These are phyloP conservation scores for Glomeris marginata DNA, from an alignment of 2,888 invertebrate species.

Conservation along the genomic window DNA sequence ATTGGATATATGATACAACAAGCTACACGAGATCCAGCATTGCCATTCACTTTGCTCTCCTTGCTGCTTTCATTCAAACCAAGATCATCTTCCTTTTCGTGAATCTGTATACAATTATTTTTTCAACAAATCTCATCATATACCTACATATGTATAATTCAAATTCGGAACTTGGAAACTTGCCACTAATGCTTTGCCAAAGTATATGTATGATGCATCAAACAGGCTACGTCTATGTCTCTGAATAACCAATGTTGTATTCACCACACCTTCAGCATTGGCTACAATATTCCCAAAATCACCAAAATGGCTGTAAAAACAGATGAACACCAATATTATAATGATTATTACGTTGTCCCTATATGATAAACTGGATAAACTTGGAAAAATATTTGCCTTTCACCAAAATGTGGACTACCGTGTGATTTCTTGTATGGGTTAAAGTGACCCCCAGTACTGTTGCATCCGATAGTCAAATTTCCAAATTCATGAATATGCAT, in stretches of 20 bases:
- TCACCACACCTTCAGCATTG: constrained; percentile 6
- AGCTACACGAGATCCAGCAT: constrained; percentile 13
- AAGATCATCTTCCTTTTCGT: constrained; percentile 10
- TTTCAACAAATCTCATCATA: background rate
- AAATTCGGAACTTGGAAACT: background rate
- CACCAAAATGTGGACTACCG: constrained; percentile 1
- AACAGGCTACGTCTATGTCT: background rate
- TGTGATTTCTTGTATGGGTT: constrained; percentile 6
- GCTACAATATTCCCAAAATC: constrained; percentile 14
- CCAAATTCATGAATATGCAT: constrained; percentile 14
- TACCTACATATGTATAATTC: background rate
- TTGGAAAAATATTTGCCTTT: too few relatives aligned
- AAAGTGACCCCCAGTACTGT: constrained; percentile 11
- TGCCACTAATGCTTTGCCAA: constrained; percentile 14
- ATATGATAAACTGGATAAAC: too few relatives aligned
- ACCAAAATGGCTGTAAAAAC: constrained; percentile 8
- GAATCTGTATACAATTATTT: constrained; percentile 4
- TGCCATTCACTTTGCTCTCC: constrained; percentile 8
- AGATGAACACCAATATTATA: too few relatives aligned
- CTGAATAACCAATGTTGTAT: background rate
- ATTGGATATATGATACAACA: constrained; percentile 11
- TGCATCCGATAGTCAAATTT: constrained; percentile 13
- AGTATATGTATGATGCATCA: constrained; percentile 7
- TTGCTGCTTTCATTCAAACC: constrained; percentile 3
- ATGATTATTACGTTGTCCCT: too few relatives aligned